Base-by-base conservation (phyloP, 2,797 vertebrate species). In the Lycodopsis pacificus region DNA sequence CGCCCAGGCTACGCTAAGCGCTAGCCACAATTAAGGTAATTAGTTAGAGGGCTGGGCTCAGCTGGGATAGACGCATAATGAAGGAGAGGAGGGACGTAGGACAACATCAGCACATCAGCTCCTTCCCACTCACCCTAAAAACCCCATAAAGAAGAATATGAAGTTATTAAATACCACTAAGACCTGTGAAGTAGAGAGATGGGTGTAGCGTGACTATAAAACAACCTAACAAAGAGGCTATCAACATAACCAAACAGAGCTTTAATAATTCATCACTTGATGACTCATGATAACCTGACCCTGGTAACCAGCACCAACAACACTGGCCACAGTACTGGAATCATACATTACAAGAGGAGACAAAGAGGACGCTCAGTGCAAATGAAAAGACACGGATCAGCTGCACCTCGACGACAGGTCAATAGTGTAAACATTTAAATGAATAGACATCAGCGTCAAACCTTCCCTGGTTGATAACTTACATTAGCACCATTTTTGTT, bases 1-100 rank as follows among this genome's bases (percentile, higher is more conserved):
- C 0, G 1, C 20, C 25, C 58, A 27, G 42, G 64, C 71, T 67
- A 59, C 5, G n/a, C 48, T 48, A 59, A 68, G 69, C 5, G 1
- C 65, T 19, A 56, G 58, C 36, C 62, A 65, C 59, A 71, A 56
- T 63, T 38, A 53, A 64, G 59, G 58, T 81, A 77, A 81, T 81
- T 69, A 70, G 44, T n/a, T n/a, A 57, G 40, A 48, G 58, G 14
- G 44, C 27, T n/a, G 0, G 30, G 27, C 32, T 30, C n/a, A 25
- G 36, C 61, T 27, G 32, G 34, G 34, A 44, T 13, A 27, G 30
- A 61, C 25, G 22, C 36, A 32, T n/a, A 9, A 46, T 53, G 5
- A 74, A 38, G 36, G 13, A 54, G 15, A 63, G 15, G 30, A 63
- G 56, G 38, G 27, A 36, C 20, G 69, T 12, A 51, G 54, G 49